Conservation (phyloP, 1,140 invertebrate genomes). For the Drosophila yakuba region DNA sequence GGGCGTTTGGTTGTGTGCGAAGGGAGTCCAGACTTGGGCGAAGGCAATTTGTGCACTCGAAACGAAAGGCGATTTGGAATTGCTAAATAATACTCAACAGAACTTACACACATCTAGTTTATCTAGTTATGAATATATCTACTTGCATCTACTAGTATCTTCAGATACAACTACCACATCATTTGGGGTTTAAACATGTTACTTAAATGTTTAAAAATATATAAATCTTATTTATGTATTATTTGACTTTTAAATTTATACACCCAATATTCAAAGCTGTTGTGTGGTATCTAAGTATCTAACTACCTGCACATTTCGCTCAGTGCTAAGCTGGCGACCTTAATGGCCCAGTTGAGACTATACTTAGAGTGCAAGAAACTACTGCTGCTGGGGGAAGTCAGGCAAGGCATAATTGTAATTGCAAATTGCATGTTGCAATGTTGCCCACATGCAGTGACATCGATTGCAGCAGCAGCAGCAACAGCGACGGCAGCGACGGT, state of each 20-base stretch:
- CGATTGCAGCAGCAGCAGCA: conserved; percentile 2
- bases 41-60: conserved; percentile 33
- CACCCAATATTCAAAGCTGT: too few relatives aligned
- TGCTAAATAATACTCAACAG: not conserved
- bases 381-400: conserved; percentile 40
- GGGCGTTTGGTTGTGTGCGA: conserved; percentile 44
- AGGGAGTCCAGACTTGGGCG: conserved; percentile 35
- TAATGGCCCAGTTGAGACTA: conserved; percentile 46
- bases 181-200: too few relatives aligned
- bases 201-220: too few relatives aligned
- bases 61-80: not conserved
- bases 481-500: not conserved
- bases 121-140: too few relatives aligned
- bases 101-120: not conserved
- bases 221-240: too few relatives aligned
- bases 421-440: conserved; percentile 72
- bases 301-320: not conserved
- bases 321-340: conserved; percentile 37
- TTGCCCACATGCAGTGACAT: conserved; percentile 59
- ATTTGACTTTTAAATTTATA: too few relatives aligned
- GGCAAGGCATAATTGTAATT: conserved; percentile 76
- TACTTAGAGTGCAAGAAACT: conserved; percentile 70
- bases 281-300: too few relatives aligned
- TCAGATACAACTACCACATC: too few relatives aligned
- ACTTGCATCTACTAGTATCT: too few relatives aligned